Evolutionary conservation across 2,113 vertebrate species (phyloP).

Genomic region (Corydoras sp.): DNA sequence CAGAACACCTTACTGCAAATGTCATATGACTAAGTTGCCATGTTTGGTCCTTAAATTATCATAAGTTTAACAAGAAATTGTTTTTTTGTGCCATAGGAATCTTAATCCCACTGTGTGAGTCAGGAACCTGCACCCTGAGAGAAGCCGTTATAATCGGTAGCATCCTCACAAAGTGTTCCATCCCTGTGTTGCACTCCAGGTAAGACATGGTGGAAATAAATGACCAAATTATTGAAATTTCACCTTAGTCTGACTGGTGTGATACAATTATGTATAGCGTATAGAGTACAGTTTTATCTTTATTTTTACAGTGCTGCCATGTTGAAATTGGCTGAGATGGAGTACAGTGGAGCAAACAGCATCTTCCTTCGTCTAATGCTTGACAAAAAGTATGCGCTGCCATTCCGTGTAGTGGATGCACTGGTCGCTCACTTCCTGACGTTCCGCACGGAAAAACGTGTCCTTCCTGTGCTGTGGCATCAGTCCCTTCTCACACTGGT

Average conservation of each 20-base stretch:
- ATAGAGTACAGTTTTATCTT: too few relatives aligned
- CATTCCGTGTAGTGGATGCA: slow-evolving; percentile 95
- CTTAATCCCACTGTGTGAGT: slow-evolving; percentile 91
- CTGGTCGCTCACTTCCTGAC: slow-evolving; percentile 91
- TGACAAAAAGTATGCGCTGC: slow-evolving; percentile 96
- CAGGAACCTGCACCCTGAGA: slow-evolving; percentile 88
- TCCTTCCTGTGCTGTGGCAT: slow-evolving; percentile 94
- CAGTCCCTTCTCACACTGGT: slow-evolving; percentile 86
- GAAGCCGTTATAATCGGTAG: slow-evolving; percentile 94
- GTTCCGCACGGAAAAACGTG: slow-evolving; percentile 77
- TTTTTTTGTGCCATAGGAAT: slow-evolving; percentile 72
- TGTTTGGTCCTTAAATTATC: too few relatives aligned
- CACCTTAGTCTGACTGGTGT: too few relatives aligned
- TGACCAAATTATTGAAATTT: too few relatives aligned
- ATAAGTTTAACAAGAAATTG: too few relatives aligned
- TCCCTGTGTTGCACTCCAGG: slow-evolving; percentile 95
- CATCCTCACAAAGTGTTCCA: slow-evolving; percentile 91
- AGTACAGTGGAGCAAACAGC: slow-evolving; percentile 93
- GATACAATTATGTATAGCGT: too few relatives aligned
- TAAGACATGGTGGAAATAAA: too few relatives aligned
- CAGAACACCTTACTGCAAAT: too few relatives aligned
- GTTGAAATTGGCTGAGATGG: slow-evolving; percentile 95
- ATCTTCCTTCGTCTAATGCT: slow-evolving; percentile 92
- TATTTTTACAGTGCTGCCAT: slow-evolving; percentile 75
- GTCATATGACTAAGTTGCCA: too few relatives aligned